phyloP scores from a whole-genome alignment of 2,888 invertebrate species.

The Athripsodes cinereus region DNA sequence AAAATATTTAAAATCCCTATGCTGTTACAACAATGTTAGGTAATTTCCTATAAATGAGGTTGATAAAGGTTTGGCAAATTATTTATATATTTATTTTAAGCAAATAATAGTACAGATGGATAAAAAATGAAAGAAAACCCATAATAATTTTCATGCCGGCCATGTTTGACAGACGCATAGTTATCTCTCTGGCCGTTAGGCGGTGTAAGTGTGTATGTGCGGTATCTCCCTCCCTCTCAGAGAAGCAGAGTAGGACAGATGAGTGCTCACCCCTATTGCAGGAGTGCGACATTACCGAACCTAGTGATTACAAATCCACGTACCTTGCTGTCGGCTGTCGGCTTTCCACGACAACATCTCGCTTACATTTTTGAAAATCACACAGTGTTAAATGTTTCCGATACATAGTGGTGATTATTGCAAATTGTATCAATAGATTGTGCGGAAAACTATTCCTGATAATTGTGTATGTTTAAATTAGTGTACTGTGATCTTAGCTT shows the following conservation, averaged over 20 bases:
- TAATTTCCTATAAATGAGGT: background rate
- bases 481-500: no score
- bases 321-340: conserved; percentile 17
- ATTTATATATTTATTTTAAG: background rate
- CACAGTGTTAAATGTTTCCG: no score
- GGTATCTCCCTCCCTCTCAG: conserved; percentile 34
- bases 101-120: background rate
- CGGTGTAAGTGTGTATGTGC: conserved; percentile 33
- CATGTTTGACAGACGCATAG: conserved; percentile 33
- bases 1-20: background rate
- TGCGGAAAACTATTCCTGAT: no score
- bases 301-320: conserved; percentile 21
- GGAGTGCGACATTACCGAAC: conserved; percentile 25
- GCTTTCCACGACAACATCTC: conserved; percentile 8
- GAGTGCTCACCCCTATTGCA: conserved; percentile 17
- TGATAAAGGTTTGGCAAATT: background rate
- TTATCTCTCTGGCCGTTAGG: conserved; percentile 41
- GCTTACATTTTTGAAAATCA: no score
- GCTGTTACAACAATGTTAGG: background rate
- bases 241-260: conserved; percentile 15
- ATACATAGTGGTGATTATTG: no score
- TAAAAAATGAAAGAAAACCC: background rate
- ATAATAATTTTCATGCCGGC: conserved; percentile 8
- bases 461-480: no score
- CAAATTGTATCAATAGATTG: no score